Conservation (phyloP, 2,888 invertebrate genomes). For the Cheiracanthium punctorium region DNA sequence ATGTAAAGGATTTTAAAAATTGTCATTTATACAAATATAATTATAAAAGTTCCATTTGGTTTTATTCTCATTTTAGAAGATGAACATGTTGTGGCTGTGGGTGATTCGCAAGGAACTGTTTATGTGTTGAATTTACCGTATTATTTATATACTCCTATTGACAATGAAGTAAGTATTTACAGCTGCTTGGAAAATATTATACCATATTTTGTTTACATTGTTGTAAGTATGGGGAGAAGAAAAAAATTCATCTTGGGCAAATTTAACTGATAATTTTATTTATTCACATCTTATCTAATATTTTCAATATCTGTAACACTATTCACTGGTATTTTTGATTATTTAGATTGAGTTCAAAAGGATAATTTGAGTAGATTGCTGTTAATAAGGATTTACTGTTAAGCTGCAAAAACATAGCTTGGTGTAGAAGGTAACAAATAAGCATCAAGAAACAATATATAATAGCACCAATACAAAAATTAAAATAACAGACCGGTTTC, state of each 20-base stretch:
- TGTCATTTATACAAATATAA: background rate
- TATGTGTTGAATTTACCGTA: conserved; percentile 26
- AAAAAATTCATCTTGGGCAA: background rate
- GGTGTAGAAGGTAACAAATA: too few relatives aligned
- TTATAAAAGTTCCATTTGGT: background rate
- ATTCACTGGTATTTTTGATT: too few relatives aligned
- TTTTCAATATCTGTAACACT: too few relatives aligned
- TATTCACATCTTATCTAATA: background rate
- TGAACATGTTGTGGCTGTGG: conserved; percentile 33
- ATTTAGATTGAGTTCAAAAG: too few relatives aligned
- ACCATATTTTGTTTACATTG: background rate
- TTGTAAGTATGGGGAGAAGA: background rate
- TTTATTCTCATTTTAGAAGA: background rate
- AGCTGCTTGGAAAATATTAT: too few relatives aligned
- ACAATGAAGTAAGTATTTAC: conserved; percentile 41
- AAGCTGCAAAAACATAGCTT: too few relatives aligned
- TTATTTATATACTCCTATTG: background rate
- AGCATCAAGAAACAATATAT: too few relatives aligned
- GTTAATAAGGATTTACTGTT: too few relatives aligned
- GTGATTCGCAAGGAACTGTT: conserved; percentile 47
- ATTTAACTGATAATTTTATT: background rate
- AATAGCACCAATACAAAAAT: too few relatives aligned
- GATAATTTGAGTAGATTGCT: too few relatives aligned
- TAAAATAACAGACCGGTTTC: too few relatives aligned
- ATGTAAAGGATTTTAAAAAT: background rate